Base-by-base conservation (phyloP, 37 sponge, comb jelly and placozoan species). In the Eunapius fragilis region DNA sequence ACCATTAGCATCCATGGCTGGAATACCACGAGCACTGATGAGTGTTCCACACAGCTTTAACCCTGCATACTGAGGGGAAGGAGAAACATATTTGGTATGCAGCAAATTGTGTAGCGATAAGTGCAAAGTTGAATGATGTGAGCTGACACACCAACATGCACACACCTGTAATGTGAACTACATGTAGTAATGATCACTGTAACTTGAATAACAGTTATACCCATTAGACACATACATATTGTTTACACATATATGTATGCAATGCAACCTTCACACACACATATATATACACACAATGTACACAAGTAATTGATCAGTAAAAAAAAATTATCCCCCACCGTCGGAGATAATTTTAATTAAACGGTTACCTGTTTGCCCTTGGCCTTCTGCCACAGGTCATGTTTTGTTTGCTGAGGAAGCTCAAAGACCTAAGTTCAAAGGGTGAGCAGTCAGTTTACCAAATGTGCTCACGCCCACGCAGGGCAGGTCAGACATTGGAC, bases 1-100 rank as follows among this genome's bases (percentile, higher is more conserved):
- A 87, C 87, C 87, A 74, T 87, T 87, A 25, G 87, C 87, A 80
- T 87, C 87, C 50, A 80, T 87, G 12, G 87, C 75, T 31, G 38
- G 28, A 12, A 90, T 79, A 11, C 47, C 80, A 33, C 31, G 69
- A 13, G 76, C 90, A 80, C 37, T 78, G 25, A 80, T 24, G 25
- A 90, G 14, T 11, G 7, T 58, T 58, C 58, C 58, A 58, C 58
- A 58, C 17, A 58, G 58, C 58, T 58, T 58, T 58, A 58, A 58
- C 58, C 58, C 58, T 58, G 58, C 14, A 58, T 19, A 17, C 90
- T 90, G 76, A 38, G 41, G 25, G 69, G 68, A 69, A 12, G n/a
- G 27, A 26, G 72, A 13, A 28, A 24, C 25, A 69, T 41, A 41
- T 41, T 41, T 41, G n/a, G n/a, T n/a, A n/a, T n/a, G n/a, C n/a